Percentiles rank a stretch among this genome's conserved stretches.
phyloP scores from a whole-genome alignment of 2,113 vertebrate species.

The Eulacestoma nigropectus region DNA sequence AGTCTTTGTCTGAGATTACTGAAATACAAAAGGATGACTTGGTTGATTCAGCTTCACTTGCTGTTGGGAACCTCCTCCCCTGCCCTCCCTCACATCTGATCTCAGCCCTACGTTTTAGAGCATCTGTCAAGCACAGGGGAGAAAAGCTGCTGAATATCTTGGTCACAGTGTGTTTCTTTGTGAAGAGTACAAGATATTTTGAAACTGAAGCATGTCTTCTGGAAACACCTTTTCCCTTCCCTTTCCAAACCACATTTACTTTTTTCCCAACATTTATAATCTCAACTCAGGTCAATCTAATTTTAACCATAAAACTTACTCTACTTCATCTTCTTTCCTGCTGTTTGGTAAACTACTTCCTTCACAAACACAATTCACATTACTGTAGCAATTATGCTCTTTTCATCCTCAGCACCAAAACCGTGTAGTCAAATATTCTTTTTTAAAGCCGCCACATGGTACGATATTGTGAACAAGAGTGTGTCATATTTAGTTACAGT shows the following conservation, averaged over 20 bases:
- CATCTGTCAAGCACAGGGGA: background rate
- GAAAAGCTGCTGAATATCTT: background rate
- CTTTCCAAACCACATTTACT: background rate
- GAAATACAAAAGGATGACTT: conserved; percentile 28
- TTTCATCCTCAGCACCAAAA: background rate
- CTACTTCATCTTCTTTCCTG: background rate
- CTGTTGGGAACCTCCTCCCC: background rate
- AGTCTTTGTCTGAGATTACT: background rate
- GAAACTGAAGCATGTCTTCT: background rate
- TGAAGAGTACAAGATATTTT: background rate
- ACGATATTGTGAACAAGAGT: background rate
- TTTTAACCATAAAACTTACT: background rate
- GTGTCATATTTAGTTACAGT: background rate
- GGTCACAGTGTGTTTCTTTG: background rate
- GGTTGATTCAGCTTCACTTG: background rate
- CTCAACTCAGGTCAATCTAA: background rate
- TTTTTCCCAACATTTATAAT: background rate
- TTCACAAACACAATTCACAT: background rate
- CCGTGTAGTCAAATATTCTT: background rate
- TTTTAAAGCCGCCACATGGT: background rate
- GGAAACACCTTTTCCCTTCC: background rate
- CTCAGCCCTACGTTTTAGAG: background rate
- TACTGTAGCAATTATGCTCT: background rate
- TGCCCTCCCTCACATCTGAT: background rate
- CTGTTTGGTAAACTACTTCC: background rate